These are phyloP conservation scores for Hydropotes inermis DNA, from an alignment of 2,113 vertebrate species.

Conservation along the genomic window DNA sequence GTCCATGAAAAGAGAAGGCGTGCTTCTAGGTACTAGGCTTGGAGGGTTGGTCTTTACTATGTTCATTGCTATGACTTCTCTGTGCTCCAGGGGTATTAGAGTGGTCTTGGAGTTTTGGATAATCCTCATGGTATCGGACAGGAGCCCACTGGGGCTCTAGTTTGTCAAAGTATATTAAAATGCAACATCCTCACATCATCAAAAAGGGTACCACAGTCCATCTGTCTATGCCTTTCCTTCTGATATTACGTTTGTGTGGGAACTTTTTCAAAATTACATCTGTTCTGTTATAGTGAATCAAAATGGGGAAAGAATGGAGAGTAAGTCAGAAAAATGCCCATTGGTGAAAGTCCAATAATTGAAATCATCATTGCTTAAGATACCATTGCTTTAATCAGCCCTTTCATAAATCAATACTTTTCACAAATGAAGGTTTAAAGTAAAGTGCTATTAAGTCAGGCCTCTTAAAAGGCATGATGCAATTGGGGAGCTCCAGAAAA, in stretches of 20 bases:
- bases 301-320: conserved; percentile 52
- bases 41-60: conserved; percentile 13
- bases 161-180: conserved; percentile 76
- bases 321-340: conserved; percentile 64
- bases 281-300: conserved; percentile 46
- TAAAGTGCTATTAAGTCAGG: conserved; percentile 66
- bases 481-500: conserved; percentile 58
- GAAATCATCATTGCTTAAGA: conserved; percentile 68
- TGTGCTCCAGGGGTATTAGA: conserved; percentile 49
- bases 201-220: conserved; percentile 56
- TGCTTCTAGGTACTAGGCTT: background rate
- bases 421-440: conserved; percentile 65
- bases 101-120: conserved; percentile 59
- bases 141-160: conserved; percentile 50
- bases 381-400: conserved; percentile 64
- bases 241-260: conserved; percentile 67
- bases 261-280: conserved; percentile 70
- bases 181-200: conserved; percentile 55
- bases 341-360: conserved; percentile 55
- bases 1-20: background rate
- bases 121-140: conserved; percentile 64
- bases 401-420: conserved; percentile 64
- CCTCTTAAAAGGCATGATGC: conserved; percentile 71
- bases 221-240: conserved; percentile 68
- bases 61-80: conserved; percentile 17